Percentiles rank a stretch among this genome's conserved stretches.
These are phyloP conservation scores for Delichon dasypus DNA, from an alignment of 2,797 vertebrate species.

Conservation along the genomic window DNA sequence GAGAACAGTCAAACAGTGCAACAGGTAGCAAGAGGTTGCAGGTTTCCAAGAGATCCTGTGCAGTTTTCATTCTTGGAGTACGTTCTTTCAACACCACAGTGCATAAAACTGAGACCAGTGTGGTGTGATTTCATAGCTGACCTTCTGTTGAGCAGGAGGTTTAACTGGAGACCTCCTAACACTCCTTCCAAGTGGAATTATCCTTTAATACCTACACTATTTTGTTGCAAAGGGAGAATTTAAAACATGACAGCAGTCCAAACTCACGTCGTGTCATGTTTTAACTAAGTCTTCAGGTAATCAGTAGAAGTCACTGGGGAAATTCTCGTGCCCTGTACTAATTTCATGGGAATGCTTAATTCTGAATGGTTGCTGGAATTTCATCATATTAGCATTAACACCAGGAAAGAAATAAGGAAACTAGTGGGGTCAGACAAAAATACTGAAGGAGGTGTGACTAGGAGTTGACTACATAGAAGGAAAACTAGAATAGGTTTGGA, in stretches of 20 bases:
- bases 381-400: background rate
- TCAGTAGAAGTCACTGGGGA: background rate
- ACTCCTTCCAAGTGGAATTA: background rate
- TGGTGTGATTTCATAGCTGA: background rate
- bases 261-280: background rate
- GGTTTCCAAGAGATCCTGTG: background rate
- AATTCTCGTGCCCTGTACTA: background rate
- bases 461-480: background rate
- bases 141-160: background rate
- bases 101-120: background rate
- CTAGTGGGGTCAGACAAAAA: background rate
- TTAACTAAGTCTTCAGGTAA: background rate
- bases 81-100: background rate
- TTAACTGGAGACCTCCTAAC: background rate
- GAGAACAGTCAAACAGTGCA: background rate
- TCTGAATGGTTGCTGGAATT: background rate
- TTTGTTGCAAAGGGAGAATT: background rate
- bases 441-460: background rate
- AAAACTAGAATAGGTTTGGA: background rate
- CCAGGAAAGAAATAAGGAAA: background rate
- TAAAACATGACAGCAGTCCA: background rate
- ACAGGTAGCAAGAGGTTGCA: background rate
- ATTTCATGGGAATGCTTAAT: background rate
- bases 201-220: background rate
- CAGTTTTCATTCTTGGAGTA: background rate